phyloP scores from a whole-genome alignment of 2,888 invertebrate species.

The Trissoscelio sp. region DNA sequence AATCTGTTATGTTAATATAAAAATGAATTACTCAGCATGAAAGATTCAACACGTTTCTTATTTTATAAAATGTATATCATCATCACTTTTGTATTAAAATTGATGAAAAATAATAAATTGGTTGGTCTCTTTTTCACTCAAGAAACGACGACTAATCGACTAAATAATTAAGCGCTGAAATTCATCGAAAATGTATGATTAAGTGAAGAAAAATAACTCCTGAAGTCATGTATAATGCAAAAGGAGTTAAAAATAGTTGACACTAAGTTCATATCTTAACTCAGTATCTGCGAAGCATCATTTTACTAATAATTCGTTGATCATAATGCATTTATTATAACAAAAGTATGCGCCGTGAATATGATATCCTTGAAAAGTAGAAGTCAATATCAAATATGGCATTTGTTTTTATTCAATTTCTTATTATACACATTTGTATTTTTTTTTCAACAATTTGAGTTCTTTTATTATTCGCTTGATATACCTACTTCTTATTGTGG shows the following conservation, averaged over 20 bases:
- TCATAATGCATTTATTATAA: background rate
- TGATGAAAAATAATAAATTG: conserved; percentile 16
- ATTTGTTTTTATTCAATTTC: background rate
- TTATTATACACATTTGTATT: background rate
- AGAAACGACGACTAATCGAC: conserved; percentile 15
- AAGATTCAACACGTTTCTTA: no score
- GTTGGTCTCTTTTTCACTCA: background rate
- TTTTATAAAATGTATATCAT: no score
- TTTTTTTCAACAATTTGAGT: background rate
- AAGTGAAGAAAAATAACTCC: conserved; percentile 24
- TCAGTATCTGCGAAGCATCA: background rate
- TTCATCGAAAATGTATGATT: conserved; percentile 25
- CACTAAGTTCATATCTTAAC: conserved; percentile 7
- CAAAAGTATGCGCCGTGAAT: background rate
- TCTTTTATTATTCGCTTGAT: background rate
- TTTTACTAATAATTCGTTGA: background rate
- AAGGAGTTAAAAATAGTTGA: conserved; percentile 25
- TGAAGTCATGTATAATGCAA: conserved; percentile 6
- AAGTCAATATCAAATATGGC: background rate
- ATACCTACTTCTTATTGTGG: background rate
- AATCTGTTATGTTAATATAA: no score
- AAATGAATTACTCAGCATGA: no score
- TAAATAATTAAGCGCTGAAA: conserved; percentile 25
- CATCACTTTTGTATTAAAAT: no score
- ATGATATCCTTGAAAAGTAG: background rate